These are phyloP conservation scores for Antheraea mylitta DNA, from an alignment of 1,140 invertebrate genomes.

Conservation along the genomic window DNA sequence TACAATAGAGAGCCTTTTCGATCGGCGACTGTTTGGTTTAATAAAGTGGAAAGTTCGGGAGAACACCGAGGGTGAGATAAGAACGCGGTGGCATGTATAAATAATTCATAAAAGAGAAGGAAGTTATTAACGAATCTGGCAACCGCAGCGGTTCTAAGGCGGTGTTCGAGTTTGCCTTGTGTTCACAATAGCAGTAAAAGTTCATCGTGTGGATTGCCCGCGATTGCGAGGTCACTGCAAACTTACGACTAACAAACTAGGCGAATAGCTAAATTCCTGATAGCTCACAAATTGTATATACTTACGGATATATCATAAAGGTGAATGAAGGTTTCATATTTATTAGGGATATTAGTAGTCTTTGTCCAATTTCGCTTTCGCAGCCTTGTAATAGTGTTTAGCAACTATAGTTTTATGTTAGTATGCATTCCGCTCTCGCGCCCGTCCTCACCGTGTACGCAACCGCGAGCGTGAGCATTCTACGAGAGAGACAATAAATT, in stretches of 20 bases:
- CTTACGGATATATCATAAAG: not conserved
- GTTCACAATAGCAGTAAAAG: conserved; percentile 35
- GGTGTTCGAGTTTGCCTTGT: not conserved
- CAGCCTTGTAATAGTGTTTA: conserved; percentile 6
- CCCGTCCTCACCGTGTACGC: conserved; percentile 33
- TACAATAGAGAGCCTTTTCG: conserved; percentile 54
- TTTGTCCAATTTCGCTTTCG: not conserved
- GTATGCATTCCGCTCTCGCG: conserved; percentile 25
- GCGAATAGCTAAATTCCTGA: not conserved
- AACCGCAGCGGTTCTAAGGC: conserved; percentile 40
- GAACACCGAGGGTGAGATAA: conserved; percentile 56
- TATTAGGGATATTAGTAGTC: not conserved
- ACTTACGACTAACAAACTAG: not conserved
- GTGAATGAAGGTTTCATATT: not conserved
- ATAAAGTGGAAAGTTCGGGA: conserved; percentile 66
- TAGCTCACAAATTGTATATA: not conserved
- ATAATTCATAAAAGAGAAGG: conserved; percentile 69
- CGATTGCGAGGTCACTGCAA: not conserved
- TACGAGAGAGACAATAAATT: conserved; percentile 56
- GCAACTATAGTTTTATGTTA: conserved; percentile 17
- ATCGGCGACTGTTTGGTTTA: conserved; percentile 61
- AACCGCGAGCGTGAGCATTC: conserved; percentile 31
- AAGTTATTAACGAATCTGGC: conserved; percentile 62
- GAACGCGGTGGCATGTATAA: conserved; percentile 57
- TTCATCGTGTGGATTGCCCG: conserved; percentile 39